Conservation (phyloP, 2,113 vertebrate species). For the Chlorocebus sabaeus region DNA sequence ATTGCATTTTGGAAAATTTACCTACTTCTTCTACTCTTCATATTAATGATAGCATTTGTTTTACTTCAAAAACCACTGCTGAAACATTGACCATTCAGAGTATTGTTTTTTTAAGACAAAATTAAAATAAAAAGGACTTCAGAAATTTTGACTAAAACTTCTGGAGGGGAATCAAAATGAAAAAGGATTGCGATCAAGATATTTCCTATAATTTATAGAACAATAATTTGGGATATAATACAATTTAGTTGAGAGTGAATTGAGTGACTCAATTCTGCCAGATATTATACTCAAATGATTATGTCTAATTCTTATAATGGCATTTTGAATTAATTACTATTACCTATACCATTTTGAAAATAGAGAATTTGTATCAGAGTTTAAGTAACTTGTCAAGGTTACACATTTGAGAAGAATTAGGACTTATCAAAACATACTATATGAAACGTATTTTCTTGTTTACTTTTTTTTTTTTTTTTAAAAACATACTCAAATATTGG, state of each 20-base stretch:
- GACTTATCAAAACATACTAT: neutral
- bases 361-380: neutral
- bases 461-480: neutral
- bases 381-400: neutral
- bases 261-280: neutral
- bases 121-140: neutral
- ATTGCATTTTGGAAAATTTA: neutral
- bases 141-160: neutral
- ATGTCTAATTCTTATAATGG: neutral
- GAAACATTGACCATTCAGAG: neutral
- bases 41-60: neutral
- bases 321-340: neutral
- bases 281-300: neutral
- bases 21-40: neutral
- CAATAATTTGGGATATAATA: neutral
- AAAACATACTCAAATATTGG: neutral
- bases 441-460: neutral
- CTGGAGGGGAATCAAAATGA: neutral
- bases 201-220: neutral
- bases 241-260: neutral
- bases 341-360: neutral
- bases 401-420: neutral
- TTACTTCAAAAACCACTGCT: neutral
- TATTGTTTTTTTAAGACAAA: neutral
- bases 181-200: neutral